Evolutionary conservation across 1,140 invertebrate genomes (phyloP), one percentile per base, ranked within the genome.

Genomic region (Macrocentrus cingulum): DNA sequence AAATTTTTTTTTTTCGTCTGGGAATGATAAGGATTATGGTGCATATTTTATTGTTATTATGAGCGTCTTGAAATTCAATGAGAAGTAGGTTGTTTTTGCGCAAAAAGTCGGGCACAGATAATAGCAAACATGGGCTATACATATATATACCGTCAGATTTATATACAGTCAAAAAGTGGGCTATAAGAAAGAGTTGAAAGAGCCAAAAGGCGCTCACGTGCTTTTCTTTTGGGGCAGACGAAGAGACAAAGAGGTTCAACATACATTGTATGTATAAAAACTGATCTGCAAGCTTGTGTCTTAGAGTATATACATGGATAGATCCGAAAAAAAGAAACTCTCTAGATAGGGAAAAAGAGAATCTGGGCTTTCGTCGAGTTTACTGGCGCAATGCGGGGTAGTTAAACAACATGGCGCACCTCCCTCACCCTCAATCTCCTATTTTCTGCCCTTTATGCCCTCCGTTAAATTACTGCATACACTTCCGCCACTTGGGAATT

Each of bases 311-410:
- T n/a, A n/a, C n/a, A n/a, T n/a, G n/a, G n/a, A n/a, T n/a, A n/a
- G n/a, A n/a, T n/a, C n/a, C n/a, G n/a, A 5, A 25, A 39, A 15
- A n/a, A 11, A n/a, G 36, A 7, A 7, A 34, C 29, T 34, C 6
- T 11, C 36, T 8, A 39, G 13, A 39, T 5, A 39, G 11, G 7
- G 36, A 8, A 39, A 46, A 49, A 58, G 41, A 25, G 39, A 45
- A 19, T 61, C 65, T 65, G 62, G 66, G 69, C 20, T 74, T 75
- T 73, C 57, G 65, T 61, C 59, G 71, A 74, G 67, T 75, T 76
- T 64, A 74, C 65, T 76, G 71, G 71, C 72, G 74, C 74, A 76
- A 75, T 76, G 74, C 74, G 71, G 72, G 70, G 69, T 67, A 66
- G 70, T 70, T 67, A 74, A 71, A 75, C 71, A 76, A 76, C 67